phyloP scores from a whole-genome alignment of 2,797 vertebrate species.

The Pangasius sanitwongsei region DNA sequence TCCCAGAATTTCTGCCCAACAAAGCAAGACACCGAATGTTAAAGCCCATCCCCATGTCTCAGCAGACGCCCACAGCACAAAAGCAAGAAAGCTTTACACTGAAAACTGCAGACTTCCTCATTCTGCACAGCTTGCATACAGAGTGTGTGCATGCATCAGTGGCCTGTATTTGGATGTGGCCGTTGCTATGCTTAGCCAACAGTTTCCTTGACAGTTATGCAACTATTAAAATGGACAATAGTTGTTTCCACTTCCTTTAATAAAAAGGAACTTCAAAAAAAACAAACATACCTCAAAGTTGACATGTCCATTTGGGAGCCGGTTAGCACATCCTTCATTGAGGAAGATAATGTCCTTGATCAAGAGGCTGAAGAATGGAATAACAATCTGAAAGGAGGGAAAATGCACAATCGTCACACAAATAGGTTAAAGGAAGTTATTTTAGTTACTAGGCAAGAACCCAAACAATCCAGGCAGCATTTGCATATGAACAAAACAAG shows the following conservation, averaged over 20 bases:
- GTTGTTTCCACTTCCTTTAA: slow-evolving; percentile 18
- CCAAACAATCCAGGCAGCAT: neutral
- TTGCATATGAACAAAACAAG: neutral
- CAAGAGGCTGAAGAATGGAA: slow-evolving; percentile 96
- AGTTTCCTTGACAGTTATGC: slow-evolving; percentile 36
- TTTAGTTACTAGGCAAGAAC: neutral
- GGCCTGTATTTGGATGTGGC: slow-evolving; percentile 33
- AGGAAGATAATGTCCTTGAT: slow-evolving; percentile 97
- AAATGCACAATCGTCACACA: slow-evolving; percentile 30
- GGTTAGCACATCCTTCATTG: slow-evolving; percentile 90
- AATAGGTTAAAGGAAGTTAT: neutral
- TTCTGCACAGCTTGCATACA: slow-evolving; percentile 37
- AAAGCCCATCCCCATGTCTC: neutral
- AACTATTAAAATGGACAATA: neutral
- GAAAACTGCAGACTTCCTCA: slow-evolving; percentile 59
- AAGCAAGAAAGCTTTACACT: slow-evolving; percentile 5
- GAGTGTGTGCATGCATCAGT: neutral
- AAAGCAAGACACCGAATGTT: slow-evolving; percentile 3
- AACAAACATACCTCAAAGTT: slow-evolving; percentile 86
- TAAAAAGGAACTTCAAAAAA: neutral
- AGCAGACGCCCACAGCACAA: slow-evolving; percentile 40
- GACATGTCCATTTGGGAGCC: slow-evolving; percentile 87
- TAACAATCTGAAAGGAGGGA: slow-evolving; percentile 83
- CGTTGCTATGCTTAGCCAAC: slow-evolving; percentile 37
- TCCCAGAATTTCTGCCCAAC: slow-evolving; percentile 91